These are phyloP conservation scores for Ophioninae sp. DNA, from an alignment of 2,888 invertebrate genomes.

Conservation along the genomic window DNA sequence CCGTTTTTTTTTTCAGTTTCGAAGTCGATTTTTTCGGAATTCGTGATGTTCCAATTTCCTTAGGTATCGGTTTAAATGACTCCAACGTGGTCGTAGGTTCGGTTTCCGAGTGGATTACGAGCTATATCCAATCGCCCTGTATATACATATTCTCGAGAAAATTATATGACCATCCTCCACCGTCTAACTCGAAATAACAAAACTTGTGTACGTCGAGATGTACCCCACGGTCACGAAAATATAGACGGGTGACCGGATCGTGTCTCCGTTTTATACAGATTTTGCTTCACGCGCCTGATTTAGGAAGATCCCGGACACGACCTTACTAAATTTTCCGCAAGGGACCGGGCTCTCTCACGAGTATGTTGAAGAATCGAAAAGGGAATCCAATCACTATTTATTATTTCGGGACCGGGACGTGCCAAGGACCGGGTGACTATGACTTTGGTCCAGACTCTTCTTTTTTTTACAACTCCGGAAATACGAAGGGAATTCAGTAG, in stretches of 20 bases:
- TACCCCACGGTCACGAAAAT: background rate
- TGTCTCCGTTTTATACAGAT: slow-evolving; percentile 16
- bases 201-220: background rate
- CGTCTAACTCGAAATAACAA: background rate
- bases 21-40: no score
- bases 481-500: slow-evolving; percentile 16
- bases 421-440: slow-evolving; percentile 35
- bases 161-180: background rate
- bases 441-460: slow-evolving; percentile 50
- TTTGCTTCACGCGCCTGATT: slow-evolving; percentile 24
- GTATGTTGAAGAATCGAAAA: slow-evolving; percentile 9
- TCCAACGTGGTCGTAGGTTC: no score
- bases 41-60: no score
- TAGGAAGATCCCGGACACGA: slow-evolving; percentile 27
- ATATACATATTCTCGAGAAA: no score
- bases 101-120: no score
- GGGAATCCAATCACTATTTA: slow-evolving; percentile 61
- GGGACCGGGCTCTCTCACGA: background rate
- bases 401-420: slow-evolving; percentile 58
- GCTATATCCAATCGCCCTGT: no score
- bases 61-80: no score
- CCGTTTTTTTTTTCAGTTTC: background rate
- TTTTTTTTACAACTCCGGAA: slow-evolving; percentile 43
- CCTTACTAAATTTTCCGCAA: slow-evolving; percentile 26
- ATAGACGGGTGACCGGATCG: background rate